These are phyloP conservation scores for Cetoscarus ocellatus DNA, from an alignment of 2,797 vertebrate genomes.

Conservation along the genomic window DNA sequence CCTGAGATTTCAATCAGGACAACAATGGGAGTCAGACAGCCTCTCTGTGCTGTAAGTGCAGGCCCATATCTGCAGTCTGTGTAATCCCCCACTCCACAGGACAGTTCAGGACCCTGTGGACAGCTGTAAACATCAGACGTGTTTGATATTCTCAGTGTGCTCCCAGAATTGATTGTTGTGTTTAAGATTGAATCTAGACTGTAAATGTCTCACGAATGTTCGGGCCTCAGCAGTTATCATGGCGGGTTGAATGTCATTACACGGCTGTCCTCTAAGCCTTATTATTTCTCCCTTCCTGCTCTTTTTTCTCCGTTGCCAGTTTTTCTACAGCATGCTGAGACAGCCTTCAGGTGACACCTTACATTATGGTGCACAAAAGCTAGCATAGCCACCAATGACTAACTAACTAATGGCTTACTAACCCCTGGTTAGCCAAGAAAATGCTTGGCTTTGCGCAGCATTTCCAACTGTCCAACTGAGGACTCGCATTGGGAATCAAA, in stretches of 20 bases:
- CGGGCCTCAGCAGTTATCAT: conserved; percentile 31
- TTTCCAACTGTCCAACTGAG: too few relatives aligned
- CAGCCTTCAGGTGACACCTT: too few relatives aligned
- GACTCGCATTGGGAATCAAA: too few relatives aligned
- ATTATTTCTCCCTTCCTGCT: neutral
- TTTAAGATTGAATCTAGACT: conserved; percentile 53
- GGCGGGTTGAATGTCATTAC: neutral
- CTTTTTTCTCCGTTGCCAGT: neutral
- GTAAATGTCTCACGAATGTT: conserved; percentile 64
- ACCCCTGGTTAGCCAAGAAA: too few relatives aligned
- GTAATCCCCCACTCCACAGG: conserved; percentile 31
- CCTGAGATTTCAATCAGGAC: conserved; percentile 35
- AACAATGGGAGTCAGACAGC: conserved; percentile 6
- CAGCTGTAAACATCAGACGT: conserved; percentile 53
- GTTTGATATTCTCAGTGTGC: conserved; percentile 47
- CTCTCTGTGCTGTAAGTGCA: conserved; percentile 5
- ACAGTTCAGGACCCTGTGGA: conserved; percentile 42
- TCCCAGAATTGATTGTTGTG: conserved; percentile 33
- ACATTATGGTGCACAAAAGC: too few relatives aligned
- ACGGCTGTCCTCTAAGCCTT: neutral
- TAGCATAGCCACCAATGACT: too few relatives aligned
- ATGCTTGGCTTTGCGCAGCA: too few relatives aligned
- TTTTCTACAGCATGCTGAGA: too few relatives aligned
- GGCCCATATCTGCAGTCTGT: conserved; percentile 15
- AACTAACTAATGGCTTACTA: too few relatives aligned